These are phyloP conservation scores for Boloria euphrosyne DNA, from an alignment of 2,888 invertebrate species.

Conservation along the genomic window DNA sequence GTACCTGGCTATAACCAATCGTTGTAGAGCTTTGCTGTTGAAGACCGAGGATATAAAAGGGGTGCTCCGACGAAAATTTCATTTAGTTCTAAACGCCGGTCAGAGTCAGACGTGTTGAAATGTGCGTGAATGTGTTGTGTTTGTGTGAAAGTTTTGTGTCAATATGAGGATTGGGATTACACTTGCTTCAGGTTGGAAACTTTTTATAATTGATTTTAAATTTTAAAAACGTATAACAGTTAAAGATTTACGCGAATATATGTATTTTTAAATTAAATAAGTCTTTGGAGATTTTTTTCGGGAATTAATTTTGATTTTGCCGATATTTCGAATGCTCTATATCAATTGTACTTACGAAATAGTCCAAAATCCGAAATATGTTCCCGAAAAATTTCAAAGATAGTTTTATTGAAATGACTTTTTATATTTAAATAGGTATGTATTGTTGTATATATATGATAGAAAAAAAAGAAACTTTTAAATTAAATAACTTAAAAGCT, in stretches of 20 bases:
- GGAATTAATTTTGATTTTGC: too few species aligned
- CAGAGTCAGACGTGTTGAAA: constrained; percentile 13
- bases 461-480: too few species aligned
- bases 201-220: not conserved
- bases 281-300: too few species aligned
- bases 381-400: too few species aligned
- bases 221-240: too few species aligned
- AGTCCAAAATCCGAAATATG: too few species aligned
- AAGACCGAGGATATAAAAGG: constrained; percentile 33
- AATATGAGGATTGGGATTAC: constrained; percentile 23
- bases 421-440: too few species aligned
- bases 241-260: not conserved
- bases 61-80: constrained; percentile 23
- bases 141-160: constrained; percentile 19
- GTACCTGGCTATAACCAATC: constrained; percentile 39
- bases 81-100: constrained; percentile 25
- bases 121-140: constrained; percentile 19
- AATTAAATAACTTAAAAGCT: too few species aligned
- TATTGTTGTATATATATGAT: too few species aligned
- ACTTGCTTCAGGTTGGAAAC: constrained; percentile 1
- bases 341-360: too few species aligned
- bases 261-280: not conserved
- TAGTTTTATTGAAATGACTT: too few species aligned
- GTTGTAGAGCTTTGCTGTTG: constrained; percentile 27
- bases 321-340: too few species aligned